These are phyloP conservation scores for Neoascia interrupta DNA, from an alignment of 2,888 invertebrate species.

Conservation along the genomic window DNA sequence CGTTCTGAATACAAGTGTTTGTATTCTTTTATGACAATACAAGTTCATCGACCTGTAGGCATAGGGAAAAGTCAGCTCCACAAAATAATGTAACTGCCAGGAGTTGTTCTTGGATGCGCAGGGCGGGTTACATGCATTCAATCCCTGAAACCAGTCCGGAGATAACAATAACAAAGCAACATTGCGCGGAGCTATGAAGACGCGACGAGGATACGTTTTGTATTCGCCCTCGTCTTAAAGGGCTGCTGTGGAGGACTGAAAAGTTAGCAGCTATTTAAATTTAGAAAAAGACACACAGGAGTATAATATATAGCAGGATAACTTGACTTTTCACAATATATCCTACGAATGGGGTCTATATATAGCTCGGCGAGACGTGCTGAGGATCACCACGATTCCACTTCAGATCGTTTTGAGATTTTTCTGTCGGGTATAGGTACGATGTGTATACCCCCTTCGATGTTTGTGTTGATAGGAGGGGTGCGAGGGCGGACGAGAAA, in stretches of 20 bases:
- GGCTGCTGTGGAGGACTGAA: conserved; percentile 32
- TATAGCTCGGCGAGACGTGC: conserved; percentile 26
- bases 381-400: conserved; percentile 10
- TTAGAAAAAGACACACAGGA: conserved; percentile 56
- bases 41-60: conserved; percentile 50
- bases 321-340: conserved; percentile 45
- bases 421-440: too few relatives aligned
- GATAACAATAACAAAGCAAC: conserved; percentile 38
- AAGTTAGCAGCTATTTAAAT: conserved; percentile 54
- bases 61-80: conserved; percentile 14
- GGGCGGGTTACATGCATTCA: conserved; percentile 28
- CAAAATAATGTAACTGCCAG: conserved; percentile 22
- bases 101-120: conserved; percentile 7
- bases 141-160: conserved; percentile 35
- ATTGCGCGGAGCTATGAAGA: not conserved
- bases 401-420: conserved; percentile 8
- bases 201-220: conserved; percentile 19
- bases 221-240: conserved; percentile 29
- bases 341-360: conserved; percentile 53
- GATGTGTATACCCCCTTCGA: conserved; percentile 50
- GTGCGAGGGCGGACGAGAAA: conserved; percentile 23
- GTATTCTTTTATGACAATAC: conserved; percentile 18
- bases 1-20: conserved; percentile 11
- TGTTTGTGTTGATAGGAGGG: conserved; percentile 3
- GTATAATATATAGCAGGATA: conserved; percentile 48